phyloP scores from a whole-genome alignment of 2,113 vertebrate genomes.

The Cyanoliseus patagonus region DNA sequence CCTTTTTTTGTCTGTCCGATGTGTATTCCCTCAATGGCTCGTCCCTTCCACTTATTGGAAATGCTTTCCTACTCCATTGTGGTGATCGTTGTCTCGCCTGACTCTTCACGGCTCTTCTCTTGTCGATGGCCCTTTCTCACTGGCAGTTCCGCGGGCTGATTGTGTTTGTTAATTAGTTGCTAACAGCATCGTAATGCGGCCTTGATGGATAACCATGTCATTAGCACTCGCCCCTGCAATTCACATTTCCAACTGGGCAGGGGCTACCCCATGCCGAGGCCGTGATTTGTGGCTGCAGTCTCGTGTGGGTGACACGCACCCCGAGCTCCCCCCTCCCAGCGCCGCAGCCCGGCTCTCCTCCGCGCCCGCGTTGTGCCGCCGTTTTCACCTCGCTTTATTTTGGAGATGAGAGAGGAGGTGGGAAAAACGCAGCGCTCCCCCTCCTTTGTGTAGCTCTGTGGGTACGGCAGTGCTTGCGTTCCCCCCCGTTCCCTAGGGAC shows the following conservation, averaged over 20 bases:
- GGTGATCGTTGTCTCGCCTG: conserved; percentile 43
- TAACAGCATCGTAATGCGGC: conserved; percentile 78
- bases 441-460: neutral
- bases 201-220: conserved; percentile 79
- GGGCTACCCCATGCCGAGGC: conserved; percentile 43
- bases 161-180: conserved; percentile 84
- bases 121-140: conserved; percentile 65
- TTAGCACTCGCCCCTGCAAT: conserved; percentile 70
- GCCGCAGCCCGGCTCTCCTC: too few relatives aligned
- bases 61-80: conserved; percentile 7
- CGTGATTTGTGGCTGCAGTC: conserved; percentile 51
- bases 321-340: neutral
- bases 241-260: conserved; percentile 60
- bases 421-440: neutral
- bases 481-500: too few relatives aligned
- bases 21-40: conserved; percentile 54
- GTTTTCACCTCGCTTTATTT: neutral
- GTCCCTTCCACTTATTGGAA: conserved; percentile 14
- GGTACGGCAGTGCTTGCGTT: neutral
- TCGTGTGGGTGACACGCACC: neutral
- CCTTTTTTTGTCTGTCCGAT: neutral
- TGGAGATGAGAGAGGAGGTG: neutral
- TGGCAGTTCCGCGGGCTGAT: conserved; percentile 68
- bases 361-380: neutral
- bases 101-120: conserved; percentile 56